A percentile compares a stretch with the other conserved stretches of the same genome.
Conservation (phyloP, 2,888 invertebrate species). For the Mechanitis mazaeus region DNA sequence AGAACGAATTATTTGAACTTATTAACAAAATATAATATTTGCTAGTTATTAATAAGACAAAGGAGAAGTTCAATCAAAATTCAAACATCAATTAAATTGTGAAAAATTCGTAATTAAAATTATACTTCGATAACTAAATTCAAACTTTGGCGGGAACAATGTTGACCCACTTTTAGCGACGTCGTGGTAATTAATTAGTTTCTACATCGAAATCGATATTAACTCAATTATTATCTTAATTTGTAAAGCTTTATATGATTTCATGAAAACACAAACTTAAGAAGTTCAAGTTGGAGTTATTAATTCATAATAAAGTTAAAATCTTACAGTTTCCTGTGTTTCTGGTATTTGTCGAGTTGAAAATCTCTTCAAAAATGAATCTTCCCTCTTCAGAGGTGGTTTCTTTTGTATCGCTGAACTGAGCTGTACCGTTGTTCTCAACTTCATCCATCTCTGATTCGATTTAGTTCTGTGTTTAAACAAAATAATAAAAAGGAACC, state of each 20-base stretch:
- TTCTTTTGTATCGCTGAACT: slow-evolving; percentile 93
- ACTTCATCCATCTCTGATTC: slow-evolving; percentile 97
- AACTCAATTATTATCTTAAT: too few relatives aligned
- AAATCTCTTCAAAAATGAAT: slow-evolving; percentile 94
- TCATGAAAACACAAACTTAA: too few relatives aligned
- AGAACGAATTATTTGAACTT: too few relatives aligned
- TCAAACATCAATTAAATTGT: neutral
- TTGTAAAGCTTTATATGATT: too few relatives aligned
- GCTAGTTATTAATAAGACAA: too few relatives aligned
- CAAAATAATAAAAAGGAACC: slow-evolving; percentile 22
- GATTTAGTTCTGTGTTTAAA: slow-evolving; percentile 85
- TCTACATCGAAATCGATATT: slow-evolving; percentile 14
- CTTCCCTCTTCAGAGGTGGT: slow-evolving; percentile 92
- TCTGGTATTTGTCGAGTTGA: slow-evolving; percentile 94
- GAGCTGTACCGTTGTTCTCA: slow-evolving; percentile 94
- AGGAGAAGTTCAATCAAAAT: too few relatives aligned
- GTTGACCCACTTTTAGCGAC: neutral
- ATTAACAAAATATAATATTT: too few relatives aligned
- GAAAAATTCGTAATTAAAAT: neutral
- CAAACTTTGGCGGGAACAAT: too few relatives aligned
- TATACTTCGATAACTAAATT: neutral
- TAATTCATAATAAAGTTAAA: too few relatives aligned
- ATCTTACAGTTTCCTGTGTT: slow-evolving; percentile 84
- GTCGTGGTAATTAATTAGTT: too few relatives aligned
- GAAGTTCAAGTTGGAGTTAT: too few relatives aligned